Evolutionary conservation across 2,113 vertebrate species (phyloP).

Genomic region (Sapayoa aenigma): DNA sequence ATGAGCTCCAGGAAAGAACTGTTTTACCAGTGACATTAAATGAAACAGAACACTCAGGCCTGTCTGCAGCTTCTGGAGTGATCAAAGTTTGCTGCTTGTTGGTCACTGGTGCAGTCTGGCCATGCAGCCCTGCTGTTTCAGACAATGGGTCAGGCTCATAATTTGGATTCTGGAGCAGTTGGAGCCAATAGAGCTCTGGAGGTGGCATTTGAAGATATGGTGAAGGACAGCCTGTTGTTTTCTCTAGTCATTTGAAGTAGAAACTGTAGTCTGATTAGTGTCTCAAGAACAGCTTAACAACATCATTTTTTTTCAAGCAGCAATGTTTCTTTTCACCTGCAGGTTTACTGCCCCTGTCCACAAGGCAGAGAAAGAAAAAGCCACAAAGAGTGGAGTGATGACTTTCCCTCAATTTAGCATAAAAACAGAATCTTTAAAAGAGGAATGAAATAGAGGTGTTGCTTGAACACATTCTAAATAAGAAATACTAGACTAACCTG

Average conservation of each 20-base stretch:
- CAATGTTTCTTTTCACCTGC: neutral
- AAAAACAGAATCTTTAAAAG: neutral
- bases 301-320: neutral
- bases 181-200: neutral
- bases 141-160: neutral
- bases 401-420: neutral
- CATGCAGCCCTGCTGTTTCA: neutral
- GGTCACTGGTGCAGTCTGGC: neutral
- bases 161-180: neutral
- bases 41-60: neutral
- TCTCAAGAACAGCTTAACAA: neutral
- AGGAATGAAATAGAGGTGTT: neutral
- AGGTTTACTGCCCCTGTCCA: neutral
- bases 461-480: neutral
- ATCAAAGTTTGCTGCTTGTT: neutral
- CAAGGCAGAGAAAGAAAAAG: neutral
- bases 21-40: neutral
- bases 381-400: neutral
- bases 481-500: neutral
- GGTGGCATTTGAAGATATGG: neutral
- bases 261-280: neutral
- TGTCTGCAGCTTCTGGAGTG: neutral
- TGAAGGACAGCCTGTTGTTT: neutral
- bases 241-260: neutral
- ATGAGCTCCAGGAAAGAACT: neutral